phyloP scores from a whole-genome alignment of 2,888 invertebrate species.

The Idaea straminata region DNA sequence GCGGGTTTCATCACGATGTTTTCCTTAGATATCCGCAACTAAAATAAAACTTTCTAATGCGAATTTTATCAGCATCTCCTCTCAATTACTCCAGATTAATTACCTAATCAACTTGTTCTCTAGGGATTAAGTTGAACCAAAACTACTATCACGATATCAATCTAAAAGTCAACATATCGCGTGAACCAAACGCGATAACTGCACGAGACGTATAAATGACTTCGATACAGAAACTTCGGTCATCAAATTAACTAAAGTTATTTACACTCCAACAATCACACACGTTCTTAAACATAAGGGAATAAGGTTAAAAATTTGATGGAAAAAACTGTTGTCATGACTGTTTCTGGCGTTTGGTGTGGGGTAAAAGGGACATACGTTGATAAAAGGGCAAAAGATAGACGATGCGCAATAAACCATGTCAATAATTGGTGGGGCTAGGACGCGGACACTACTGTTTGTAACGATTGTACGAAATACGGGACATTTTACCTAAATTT shows the following conservation, averaged over 20 bases:
- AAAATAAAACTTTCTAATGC: constrained; percentile 23
- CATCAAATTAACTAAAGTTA: constrained; percentile 72
- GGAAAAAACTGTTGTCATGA: constrained; percentile 9
- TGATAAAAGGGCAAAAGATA: constrained; percentile 68
- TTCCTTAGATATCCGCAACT: not conserved
- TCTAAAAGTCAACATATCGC: constrained; percentile 46
- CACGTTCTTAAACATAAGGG: constrained; percentile 11
- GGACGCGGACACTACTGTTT: constrained; percentile 22
- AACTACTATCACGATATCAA: constrained; percentile 23
- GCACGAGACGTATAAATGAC: constrained; percentile 61
- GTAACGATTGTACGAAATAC: not conserved
- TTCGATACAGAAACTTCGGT: constrained; percentile 68
- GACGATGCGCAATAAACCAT: constrained; percentile 67
- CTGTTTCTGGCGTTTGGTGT: constrained; percentile 31
- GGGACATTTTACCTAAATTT: not conserved
- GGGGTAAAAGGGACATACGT: constrained; percentile 53
- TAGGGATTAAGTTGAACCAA: constrained; percentile 29
- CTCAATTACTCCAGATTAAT: constrained; percentile 38
- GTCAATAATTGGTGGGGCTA: constrained; percentile 70
- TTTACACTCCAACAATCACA: constrained; percentile 8
- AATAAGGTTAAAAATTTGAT: constrained; percentile 36
- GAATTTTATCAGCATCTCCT: constrained; percentile 35
- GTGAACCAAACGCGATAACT: constrained; percentile 58
- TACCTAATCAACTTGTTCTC: constrained; percentile 37
- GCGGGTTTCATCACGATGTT: too few relatives aligned